Evolutionary conservation across 2,113 vertebrate genomes (phyloP), one percentile per base, ranked within the genome.

Genomic region (Xiphophorus maculatus): DNA sequence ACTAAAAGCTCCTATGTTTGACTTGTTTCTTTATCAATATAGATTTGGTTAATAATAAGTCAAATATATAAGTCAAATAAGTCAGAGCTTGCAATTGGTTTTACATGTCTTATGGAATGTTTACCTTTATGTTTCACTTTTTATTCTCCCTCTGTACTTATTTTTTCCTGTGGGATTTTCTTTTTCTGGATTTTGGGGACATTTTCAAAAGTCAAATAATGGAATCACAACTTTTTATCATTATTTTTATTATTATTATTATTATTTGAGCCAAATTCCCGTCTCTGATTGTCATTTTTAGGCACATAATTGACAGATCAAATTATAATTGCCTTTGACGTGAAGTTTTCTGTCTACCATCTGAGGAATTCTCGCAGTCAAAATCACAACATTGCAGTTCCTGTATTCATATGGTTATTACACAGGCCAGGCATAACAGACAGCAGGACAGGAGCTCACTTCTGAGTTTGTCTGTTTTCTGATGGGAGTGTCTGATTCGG

Each of bases 401-500:
- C 15, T 42, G 14, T 42, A 15, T 42, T 13, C 4, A 42, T 66
- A 6, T 10, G 10, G 60, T 64, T 10, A 37, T 25, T 28, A 58
- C 11, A 33, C 22, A 28, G 69, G 40, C 40, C 1, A 30, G 63
- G 37, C 28, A 32, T 51, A 25, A 30, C 29, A 28, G n/a, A 82
- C 51, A 40, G 66, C 51, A 48, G 6, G 42, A 62, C 33, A 29
- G 1, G 54, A 58, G 65, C 27, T 73, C 9, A n/a, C 13, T 44
- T 76, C 42, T 5, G 17, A 29, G 63, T 35, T 58, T 17, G 15
- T 54, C 25, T 4, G 22, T 27, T 63, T n/a, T 62, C 44, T 73
- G 28, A 74, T 64, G 58, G 63, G 72, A 73, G 63, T 54, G 15
- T 70, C 37, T 69, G 65, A 13, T 68, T 68, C 37, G 4, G 35